Evolutionary conservation across 2,888 invertebrate species (phyloP).

Genomic region (Nineta flava): DNA sequence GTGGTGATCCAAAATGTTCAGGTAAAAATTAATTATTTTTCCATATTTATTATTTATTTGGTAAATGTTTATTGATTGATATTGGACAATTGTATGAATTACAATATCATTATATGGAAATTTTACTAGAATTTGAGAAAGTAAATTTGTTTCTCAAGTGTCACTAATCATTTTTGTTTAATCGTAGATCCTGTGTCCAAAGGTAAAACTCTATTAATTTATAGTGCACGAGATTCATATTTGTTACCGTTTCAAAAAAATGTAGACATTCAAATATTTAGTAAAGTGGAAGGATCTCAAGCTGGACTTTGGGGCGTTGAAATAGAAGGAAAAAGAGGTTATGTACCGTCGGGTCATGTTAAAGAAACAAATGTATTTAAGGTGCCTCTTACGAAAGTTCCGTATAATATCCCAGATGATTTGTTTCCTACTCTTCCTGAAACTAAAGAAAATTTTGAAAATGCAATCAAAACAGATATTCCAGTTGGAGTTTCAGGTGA

Average conservation of each 20-base stretch:
- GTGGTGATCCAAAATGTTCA: background rate
- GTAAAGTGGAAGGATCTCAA: slow-evolving; percentile 51
- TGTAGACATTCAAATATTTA: slow-evolving; percentile 41
- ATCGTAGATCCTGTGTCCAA: slow-evolving; percentile 43
- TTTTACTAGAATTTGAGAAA: too few species aligned
- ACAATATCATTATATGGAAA: too few species aligned
- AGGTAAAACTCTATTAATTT: slow-evolving; percentile 40
- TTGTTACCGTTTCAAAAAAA: slow-evolving; percentile 44
- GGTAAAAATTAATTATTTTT: background rate
- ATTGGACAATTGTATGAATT: too few species aligned
- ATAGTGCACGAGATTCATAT: slow-evolving; percentile 35
- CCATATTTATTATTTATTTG: too few species aligned
- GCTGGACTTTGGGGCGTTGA: slow-evolving; percentile 49
- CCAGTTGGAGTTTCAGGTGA: slow-evolving; percentile 5
- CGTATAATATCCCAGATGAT: slow-evolving; percentile 12
- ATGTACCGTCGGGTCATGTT: slow-evolving; percentile 40
- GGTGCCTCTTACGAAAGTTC: slow-evolving; percentile 18
- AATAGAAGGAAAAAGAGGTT: slow-evolving; percentile 51
- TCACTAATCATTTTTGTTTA: slow-evolving; percentile 11
- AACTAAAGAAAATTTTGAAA: slow-evolving; percentile 10
- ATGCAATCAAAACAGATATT: slow-evolving; percentile 14
- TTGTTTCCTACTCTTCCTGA: slow-evolving; percentile 9
- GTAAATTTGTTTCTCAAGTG: too few species aligned
- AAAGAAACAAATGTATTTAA: slow-evolving; percentile 39
- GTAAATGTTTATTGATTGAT: background rate